Evolutionary conservation across 2,113 vertebrate genomes (phyloP).

Genomic region (Lethenteron camtschaticum): DNA sequence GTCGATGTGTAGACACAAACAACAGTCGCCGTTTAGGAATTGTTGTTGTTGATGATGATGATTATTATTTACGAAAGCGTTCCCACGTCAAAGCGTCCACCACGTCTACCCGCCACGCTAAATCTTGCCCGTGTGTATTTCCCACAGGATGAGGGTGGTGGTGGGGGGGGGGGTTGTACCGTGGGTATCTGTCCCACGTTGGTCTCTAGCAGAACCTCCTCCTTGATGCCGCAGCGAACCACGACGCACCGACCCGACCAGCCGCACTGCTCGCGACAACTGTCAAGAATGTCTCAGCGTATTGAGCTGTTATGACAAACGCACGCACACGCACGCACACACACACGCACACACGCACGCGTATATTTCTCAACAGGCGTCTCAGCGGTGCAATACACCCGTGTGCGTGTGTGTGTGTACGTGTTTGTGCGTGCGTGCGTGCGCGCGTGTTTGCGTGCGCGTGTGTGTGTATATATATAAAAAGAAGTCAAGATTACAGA

Average conservation of each 20-base stretch:
- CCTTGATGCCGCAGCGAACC: neutral
- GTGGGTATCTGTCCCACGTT: neutral
- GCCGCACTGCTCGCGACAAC: neutral
- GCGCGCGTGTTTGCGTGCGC: neutral
- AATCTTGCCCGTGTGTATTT: too few relatives aligned
- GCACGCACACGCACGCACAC: neutral
- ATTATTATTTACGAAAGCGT: too few relatives aligned
- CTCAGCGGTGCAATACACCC: neutral
- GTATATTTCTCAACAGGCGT: neutral
- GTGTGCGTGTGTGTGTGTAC: neutral
- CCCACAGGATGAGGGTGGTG: neutral
- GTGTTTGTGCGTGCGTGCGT: neutral
- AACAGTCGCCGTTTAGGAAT: too few relatives aligned
- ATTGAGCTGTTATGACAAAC: neutral
- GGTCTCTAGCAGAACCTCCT: neutral
- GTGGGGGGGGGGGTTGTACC: neutral
- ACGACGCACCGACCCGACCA: neutral
- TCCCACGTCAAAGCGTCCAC: too few relatives aligned
- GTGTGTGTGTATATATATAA: neutral
- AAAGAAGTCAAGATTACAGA: neutral
- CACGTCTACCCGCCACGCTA: too few relatives aligned
- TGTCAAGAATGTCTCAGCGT: neutral
- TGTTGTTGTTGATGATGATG: too few relatives aligned
- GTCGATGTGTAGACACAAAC: too few relatives aligned
- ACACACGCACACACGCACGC: neutral